A percentile compares a stretch with the other conserved stretches of the same genome.
These are phyloP conservation scores for Dryobota labecula DNA, from an alignment of 2,888 invertebrate genomes.

Conservation along the genomic window DNA sequence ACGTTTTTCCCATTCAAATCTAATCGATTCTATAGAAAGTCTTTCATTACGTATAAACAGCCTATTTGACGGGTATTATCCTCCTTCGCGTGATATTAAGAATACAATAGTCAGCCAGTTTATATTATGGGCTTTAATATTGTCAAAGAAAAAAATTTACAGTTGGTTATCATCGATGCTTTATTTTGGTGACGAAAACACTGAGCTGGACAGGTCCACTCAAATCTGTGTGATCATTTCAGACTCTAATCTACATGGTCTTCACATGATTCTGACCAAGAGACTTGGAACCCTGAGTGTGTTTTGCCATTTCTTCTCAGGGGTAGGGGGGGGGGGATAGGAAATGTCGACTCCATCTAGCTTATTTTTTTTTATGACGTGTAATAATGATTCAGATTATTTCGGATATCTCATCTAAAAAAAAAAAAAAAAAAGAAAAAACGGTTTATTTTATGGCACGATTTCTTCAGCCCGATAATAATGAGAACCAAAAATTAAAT, in stretches of 20 bases:
- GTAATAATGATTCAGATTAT: background rate
- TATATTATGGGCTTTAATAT: background rate
- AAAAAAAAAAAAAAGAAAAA: no score
- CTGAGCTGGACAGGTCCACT: no score
- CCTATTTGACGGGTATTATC: conserved; percentile 42
- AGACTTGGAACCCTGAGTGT: no score
- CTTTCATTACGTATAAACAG: conserved; percentile 12
- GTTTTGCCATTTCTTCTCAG: no score
- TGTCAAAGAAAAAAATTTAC: conserved; percentile 17
- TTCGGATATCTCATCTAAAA: no score
- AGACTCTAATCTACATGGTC: no score
- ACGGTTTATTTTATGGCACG: background rate
- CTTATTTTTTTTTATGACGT: background rate
- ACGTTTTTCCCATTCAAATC: conserved; percentile 14
- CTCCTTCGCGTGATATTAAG: conserved; percentile 19
- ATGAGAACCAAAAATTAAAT: conserved; percentile 7
- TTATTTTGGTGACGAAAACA: background rate
- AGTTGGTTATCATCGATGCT: background rate
- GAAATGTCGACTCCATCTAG: no score
- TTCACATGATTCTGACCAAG: no score
- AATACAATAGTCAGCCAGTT: conserved; percentile 25
- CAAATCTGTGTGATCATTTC: no score
- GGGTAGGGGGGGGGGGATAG: no score
- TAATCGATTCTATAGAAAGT: conserved; percentile 5
- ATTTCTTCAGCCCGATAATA: background rate